A percentile compares a stretch with the other conserved stretches of the same genome.
Conservation (phyloP, 2,888 invertebrate species). For the Ophraella communa region DNA sequence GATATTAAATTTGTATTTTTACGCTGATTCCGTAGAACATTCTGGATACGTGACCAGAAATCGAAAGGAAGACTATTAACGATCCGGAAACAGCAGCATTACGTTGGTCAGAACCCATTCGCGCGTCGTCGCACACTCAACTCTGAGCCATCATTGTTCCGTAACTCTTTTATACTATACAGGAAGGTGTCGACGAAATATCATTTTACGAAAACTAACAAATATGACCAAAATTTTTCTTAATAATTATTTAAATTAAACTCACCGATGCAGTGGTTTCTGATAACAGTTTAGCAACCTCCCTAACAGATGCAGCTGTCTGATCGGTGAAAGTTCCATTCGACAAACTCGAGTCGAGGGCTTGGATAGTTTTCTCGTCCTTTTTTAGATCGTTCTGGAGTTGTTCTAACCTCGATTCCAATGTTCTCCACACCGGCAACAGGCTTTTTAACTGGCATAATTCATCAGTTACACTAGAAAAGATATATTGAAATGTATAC, state of each 20-base stretch:
- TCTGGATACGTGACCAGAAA: conserved; percentile 65
- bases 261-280: conserved; percentile 58
- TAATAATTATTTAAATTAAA: background rate
- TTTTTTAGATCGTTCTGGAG: conserved; percentile 77
- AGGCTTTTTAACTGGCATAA: conserved; percentile 75
- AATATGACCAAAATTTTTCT: conserved; percentile 15
- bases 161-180: conserved; percentile 4
- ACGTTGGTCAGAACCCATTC: conserved; percentile 52
- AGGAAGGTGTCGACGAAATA: background rate
- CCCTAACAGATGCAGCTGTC: conserved; percentile 65
- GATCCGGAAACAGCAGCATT: conserved; percentile 60
- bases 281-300: conserved; percentile 66
- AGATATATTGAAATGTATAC: conserved; percentile 27
- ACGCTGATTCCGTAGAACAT: conserved; percentile 68
- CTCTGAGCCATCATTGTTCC: conserved; percentile 42
- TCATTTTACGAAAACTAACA: background rate
- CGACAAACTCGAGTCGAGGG: conserved; percentile 61
- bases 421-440: conserved; percentile 75
- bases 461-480: conserved; percentile 73
- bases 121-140: conserved; percentile 45
- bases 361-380: conserved; percentile 68
- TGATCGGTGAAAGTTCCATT: conserved; percentile 59
- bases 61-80: conserved; percentile 64
- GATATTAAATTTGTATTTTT: conserved; percentile 71
- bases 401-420: conserved; percentile 78